Conservation (phyloP, 2,113 vertebrate species). For the Elgaria multicarinata region DNA sequence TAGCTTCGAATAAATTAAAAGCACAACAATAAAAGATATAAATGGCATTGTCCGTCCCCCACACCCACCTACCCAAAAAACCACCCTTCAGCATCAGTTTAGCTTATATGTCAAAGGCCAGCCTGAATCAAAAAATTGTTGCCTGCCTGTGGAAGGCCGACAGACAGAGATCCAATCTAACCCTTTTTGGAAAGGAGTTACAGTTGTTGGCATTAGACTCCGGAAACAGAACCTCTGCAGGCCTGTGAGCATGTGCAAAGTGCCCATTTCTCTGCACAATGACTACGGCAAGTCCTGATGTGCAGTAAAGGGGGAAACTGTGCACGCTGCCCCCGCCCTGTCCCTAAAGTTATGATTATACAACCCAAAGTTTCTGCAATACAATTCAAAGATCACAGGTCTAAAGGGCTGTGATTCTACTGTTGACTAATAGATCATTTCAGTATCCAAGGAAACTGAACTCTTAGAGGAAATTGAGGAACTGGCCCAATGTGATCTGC, state of each 20-base stretch:
- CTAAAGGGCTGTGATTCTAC: constrained; percentile 42
- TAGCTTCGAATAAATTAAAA: too few species aligned
- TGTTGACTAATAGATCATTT: constrained; percentile 53
- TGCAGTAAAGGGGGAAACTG: background rate
- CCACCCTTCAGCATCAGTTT: too few species aligned
- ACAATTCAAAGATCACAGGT: constrained; percentile 34
- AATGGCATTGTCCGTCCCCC: too few species aligned
- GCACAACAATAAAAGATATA: too few species aligned
- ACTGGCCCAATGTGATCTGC: constrained; percentile 50
- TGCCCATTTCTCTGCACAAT: background rate
- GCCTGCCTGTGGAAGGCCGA: too few species aligned
- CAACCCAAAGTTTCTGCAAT: constrained; percentile 5
- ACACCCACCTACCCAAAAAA: too few species aligned
- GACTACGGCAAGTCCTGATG: background rate
- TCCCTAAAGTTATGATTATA: background rate
- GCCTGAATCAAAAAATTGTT: too few species aligned
- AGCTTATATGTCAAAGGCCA: too few species aligned
- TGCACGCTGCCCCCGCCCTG: too few species aligned
- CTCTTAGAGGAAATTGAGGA: constrained; percentile 55
- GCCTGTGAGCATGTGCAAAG: background rate
- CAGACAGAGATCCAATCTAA: too few species aligned
- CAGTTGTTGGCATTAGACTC: too few species aligned
- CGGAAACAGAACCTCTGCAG: background rate
- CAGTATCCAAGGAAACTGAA: constrained; percentile 64
- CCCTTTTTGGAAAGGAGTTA: too few species aligned